phyloP scores from a whole-genome alignment of 2,888 invertebrate species.

The Crematogaster levior region DNA sequence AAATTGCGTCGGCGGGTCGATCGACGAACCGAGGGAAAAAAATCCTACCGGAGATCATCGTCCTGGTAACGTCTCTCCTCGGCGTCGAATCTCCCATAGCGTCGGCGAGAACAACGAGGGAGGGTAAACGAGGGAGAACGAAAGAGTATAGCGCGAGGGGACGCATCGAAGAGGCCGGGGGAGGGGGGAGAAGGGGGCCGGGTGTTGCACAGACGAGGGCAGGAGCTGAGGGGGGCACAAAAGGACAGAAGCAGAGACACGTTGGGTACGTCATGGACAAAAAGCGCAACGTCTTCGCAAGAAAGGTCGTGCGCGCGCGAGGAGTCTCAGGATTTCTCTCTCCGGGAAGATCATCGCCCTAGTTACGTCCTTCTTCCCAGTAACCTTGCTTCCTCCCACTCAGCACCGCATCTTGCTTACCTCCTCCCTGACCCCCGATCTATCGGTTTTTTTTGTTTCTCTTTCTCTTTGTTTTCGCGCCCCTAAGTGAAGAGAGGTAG shows the following conservation, averaged over 20 bases:
- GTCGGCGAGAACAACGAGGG: constrained; percentile 58
- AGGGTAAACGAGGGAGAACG: constrained; percentile 57
- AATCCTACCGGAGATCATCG: constrained; percentile 68
- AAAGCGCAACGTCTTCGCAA: constrained; percentile 66
- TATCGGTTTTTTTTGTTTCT: constrained; percentile 11
- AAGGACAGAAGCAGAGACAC: constrained; percentile 64
- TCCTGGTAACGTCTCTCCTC: constrained; percentile 70
- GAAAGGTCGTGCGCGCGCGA: constrained; percentile 73
- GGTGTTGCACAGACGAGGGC: constrained; percentile 17
- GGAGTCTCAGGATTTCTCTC: constrained; percentile 66
- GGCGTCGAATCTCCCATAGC: constrained; percentile 64
- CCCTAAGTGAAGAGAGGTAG: constrained; percentile 25
- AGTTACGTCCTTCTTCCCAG: constrained; percentile 81
- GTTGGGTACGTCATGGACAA: constrained; percentile 61
- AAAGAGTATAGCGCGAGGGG: constrained; percentile 60
- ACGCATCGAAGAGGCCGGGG: constrained; percentile 12
- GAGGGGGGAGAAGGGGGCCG: background rate
- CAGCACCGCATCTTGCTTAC: constrained; percentile 55
- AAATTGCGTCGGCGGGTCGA: constrained; percentile 37
- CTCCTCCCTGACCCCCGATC: constrained; percentile 48
- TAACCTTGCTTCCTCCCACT: constrained; percentile 74
- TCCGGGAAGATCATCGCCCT: constrained; percentile 80
- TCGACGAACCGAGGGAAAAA: constrained; percentile 54
- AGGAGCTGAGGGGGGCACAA: constrained; percentile 34
- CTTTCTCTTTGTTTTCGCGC: background rate